Evolutionary conservation across 2,888 invertebrate genomes (phyloP).

Genomic region (Drosophila bunnanda): DNA sequence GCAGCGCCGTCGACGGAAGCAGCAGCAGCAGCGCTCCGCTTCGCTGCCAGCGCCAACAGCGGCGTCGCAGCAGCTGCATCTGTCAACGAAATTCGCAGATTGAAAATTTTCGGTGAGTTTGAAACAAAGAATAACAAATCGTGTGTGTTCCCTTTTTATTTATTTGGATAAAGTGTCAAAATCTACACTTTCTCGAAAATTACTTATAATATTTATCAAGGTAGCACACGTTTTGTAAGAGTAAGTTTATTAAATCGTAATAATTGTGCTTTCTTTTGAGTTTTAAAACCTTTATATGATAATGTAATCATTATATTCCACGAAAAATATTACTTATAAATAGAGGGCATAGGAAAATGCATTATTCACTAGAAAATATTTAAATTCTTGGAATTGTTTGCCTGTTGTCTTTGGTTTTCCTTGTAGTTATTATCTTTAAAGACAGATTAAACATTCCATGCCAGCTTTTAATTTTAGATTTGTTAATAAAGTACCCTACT

Average conservation of each 20-base stretch:
- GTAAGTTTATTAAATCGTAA: neutral
- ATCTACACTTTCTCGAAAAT: too few relatives aligned
- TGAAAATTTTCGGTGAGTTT: slow-evolving; percentile 23
- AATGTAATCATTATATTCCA: neutral
- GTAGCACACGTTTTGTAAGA: neutral
- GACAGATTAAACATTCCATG: neutral
- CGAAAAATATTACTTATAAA: neutral
- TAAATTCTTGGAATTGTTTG: neutral
- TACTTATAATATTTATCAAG: neutral
- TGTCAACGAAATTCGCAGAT: slow-evolving; percentile 17
- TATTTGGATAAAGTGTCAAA: neutral
- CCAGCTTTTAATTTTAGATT: neutral
- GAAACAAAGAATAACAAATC: neutral
- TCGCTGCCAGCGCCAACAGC: slow-evolving; percentile 30
- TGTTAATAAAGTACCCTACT: neutral
- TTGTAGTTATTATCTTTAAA: neutral
- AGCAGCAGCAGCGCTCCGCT: slow-evolving; percentile 29
- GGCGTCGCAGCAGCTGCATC: slow-evolving; percentile 43
- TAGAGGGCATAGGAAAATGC: neutral
- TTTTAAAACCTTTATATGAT: neutral
- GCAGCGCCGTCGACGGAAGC: slow-evolving; percentile 68
- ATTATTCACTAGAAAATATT: neutral
- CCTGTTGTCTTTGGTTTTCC: neutral
- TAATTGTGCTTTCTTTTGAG: neutral
- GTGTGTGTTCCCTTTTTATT: neutral